A percentile compares a stretch with the other conserved stretches of the same genome.
phyloP scores from a whole-genome alignment of 2,888 invertebrate species.

The Acleris sparsana region DNA sequence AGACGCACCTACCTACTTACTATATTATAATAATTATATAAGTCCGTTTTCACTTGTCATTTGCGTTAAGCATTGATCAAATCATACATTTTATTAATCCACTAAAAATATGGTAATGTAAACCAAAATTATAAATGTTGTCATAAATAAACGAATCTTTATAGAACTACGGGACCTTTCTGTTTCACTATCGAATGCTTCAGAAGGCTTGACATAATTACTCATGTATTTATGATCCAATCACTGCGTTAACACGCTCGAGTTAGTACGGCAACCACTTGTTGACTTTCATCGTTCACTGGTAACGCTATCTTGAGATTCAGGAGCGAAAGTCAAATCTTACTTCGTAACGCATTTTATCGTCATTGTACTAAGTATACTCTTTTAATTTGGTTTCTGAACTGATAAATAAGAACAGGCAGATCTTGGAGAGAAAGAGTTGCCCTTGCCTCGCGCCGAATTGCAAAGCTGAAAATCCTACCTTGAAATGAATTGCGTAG shows the following conservation, averaged over 20 bases:
- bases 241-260: constrained; percentile 32
- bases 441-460: no score
- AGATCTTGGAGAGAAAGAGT: no score
- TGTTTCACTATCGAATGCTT: constrained; percentile 10
- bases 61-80: no score
- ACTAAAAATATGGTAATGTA: no score
- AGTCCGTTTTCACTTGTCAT: no score
- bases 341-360: constrained; percentile 1
- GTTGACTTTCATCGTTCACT: constrained; percentile 32
- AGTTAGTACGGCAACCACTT: constrained; percentile 24
- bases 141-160: not conserved
- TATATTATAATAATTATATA: no score
- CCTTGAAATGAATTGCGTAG: not conserved
- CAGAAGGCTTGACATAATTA: constrained; percentile 27
- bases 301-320: constrained; percentile 16
- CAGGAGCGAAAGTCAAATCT: constrained; percentile 9
- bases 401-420: no score
- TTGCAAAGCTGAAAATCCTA: no score
- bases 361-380: not conserved
- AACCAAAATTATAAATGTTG: no score
- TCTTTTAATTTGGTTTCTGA: not conserved
- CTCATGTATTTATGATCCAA: constrained; percentile 27
- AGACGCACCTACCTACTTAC: no score
- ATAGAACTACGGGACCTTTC: not conserved
- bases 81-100: no score